Base-by-base conservation (phyloP, 1,140 invertebrate species). In the Philopotamus ludificatus region DNA sequence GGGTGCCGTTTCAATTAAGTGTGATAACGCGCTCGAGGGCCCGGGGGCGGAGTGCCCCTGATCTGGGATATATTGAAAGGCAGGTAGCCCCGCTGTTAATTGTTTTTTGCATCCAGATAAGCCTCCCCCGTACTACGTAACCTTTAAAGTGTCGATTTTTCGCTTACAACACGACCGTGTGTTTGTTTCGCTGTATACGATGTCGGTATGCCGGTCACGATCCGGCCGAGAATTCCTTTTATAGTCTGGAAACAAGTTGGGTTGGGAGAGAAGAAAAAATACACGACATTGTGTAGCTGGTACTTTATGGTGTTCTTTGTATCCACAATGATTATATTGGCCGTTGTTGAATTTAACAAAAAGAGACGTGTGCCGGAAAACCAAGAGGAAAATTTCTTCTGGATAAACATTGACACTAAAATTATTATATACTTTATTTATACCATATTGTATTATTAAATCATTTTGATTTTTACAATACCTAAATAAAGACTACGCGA, bases 1-100 rank as follows among this genome's bases (percentile, higher is more conserved):
- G n/a, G 51, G 58, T 55, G 67, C 59, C 25, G 66, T 70, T 70
- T 70, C 68, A 70, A 70, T 70, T 70, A 70, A 70, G 59, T 58
- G 50, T 45, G 63, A 66, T 66, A 63, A 69, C 47, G 67, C 22
- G 28, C 28, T n/a, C 42, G 42, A 10, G 10, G 8, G 23, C 8
- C 21, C 21, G 10, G 10, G n/a, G 9, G 22, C 21, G 18, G 10
- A 25, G 55, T 15, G 16, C 25, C 21, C 51, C 20, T 25, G 21
- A 15, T 61, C 44, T 28, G 25, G 18, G 34, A 42, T 20, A 15
- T 49, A 41, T 49, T 49, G 49, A 62, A 50, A 49, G 15, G 18
- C 45, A 62, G 42, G 59, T 62, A 50, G 34, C 20, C 20, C 28
- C 18, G 60, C 41, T 18, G 42, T 65, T 65, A 65, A 65, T 65